Conservation (phyloP, 2,797 vertebrate species). For the Tapera naevia region DNA sequence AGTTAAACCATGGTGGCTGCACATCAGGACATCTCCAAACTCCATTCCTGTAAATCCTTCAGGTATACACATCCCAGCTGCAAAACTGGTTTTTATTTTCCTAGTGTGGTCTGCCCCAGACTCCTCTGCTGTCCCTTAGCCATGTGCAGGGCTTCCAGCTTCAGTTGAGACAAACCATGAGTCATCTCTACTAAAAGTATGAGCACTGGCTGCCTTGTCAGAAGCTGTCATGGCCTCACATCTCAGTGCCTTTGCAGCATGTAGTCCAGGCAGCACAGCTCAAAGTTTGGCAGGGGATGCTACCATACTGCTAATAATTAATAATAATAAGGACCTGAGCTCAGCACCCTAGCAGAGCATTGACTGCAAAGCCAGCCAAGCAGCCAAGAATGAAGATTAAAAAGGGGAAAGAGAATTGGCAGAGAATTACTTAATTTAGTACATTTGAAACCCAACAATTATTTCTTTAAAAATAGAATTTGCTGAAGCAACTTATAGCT, state of each 20-base stretch:
- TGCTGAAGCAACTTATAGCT: slow-evolving; percentile 76
- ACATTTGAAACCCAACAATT: slow-evolving; percentile 73
- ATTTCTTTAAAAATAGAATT: slow-evolving; percentile 80
- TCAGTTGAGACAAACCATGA: background rate
- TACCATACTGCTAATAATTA: background rate
- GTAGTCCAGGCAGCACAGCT: background rate
- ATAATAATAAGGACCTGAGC: background rate
- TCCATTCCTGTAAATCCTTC: background rate
- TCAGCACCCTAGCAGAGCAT: slow-evolving; percentile 1
- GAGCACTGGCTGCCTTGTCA: background rate
- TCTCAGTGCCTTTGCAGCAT: background rate
- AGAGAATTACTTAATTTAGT: slow-evolving; percentile 74
- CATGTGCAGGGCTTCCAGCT: rapidly evolving
- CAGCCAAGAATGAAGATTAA: slow-evolving; percentile 64
- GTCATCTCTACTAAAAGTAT: background rate
- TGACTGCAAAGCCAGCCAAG: slow-evolving; percentile 39
- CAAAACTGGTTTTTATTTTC: background rate
- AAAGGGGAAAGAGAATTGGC: slow-evolving; percentile 32
- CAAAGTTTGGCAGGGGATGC: background rate
- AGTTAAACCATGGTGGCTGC: background rate
- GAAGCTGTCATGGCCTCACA: background rate
- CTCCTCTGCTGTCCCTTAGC: background rate
- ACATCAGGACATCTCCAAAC: too few relatives aligned
- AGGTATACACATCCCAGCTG: background rate
- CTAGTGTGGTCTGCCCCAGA: background rate